Base-by-base conservation (phyloP, 2,113 vertebrate species). In the Equus quagga region DNA sequence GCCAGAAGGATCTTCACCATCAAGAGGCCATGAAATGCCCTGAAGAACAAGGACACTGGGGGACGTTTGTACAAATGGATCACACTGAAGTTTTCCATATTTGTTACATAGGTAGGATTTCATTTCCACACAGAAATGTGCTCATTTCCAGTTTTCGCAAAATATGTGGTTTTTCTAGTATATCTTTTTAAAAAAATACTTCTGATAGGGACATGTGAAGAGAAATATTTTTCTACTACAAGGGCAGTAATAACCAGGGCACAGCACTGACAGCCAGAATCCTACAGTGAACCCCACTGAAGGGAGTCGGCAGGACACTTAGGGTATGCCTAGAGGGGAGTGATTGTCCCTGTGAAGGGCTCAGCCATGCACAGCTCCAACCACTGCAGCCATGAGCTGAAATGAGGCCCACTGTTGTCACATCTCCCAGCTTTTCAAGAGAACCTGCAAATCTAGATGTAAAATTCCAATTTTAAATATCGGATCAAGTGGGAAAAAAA, bases 241-340 rank as follows among this genome's bases (percentile, higher is more conserved):
- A 49, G 12, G 6, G 7, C 54, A 91, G 36, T 51, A 56, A 84
- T 24, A 70, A n/a, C 44, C 10, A 33, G 26, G 46, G 13, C 6
- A 10, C 23, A 0, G 5, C 3, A 12, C 8, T 4, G 18, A 36
- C 18, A 18, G 12, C 6, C n/a, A 36, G 79, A 95, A 36, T 72
- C 11, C 51, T 26, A 28, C 14, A 26, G 2, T 3, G 2, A 23
- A 8, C 49, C 10, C 41, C 9, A 1, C 3, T 11, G 54, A 46
- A 0, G 13, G 14, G 69, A 46, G 10, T 2, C 6, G 2, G 9
- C 4, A 9, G 67, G 11, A 24, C 0, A 3, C 6, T 6, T 14
- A 4, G 1, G 14, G 2, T 12, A 1, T 18, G 31, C 24, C 7
- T 4, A 21, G 51, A 3, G 21, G n/a, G 23, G 54, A 60, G 21